Evolutionary conservation across 2,797 vertebrate genomes (phyloP).

Genomic region (Acanthis flammea): DNA sequence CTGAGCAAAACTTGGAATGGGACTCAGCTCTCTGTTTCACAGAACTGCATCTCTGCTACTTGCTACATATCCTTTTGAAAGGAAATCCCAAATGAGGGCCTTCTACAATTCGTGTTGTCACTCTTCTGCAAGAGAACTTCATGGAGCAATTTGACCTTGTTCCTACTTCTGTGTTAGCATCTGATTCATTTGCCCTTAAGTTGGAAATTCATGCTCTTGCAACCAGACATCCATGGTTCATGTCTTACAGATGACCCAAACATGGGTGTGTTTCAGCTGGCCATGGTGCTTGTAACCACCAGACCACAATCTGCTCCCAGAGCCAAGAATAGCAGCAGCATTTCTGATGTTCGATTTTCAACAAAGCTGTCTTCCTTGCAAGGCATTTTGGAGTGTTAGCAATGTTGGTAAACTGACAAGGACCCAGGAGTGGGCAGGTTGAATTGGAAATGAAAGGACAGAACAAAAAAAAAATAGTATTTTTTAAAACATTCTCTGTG

Average conservation of each 20-base stretch:
- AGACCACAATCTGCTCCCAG: slow-evolving; percentile 48
- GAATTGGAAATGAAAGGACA: neutral
- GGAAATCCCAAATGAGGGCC: slow-evolving; percentile 51
- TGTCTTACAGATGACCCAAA: slow-evolving; percentile 58
- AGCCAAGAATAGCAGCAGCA: slow-evolving; percentile 59
- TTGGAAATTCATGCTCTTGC: slow-evolving; percentile 37
- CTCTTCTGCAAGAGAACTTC: neutral
- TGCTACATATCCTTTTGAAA: neutral
- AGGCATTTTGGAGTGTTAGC: neutral
- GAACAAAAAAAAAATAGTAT: neutral
- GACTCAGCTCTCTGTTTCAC: neutral
- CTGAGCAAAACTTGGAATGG: neutral
- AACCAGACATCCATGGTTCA: slow-evolving; percentile 45
- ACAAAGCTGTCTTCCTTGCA: neutral
- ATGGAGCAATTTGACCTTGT: slow-evolving; percentile 33
- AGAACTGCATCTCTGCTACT: neutral
- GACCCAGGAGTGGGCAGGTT: neutral
- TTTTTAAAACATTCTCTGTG: neutral
- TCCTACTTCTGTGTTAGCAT: slow-evolving; percentile 19
- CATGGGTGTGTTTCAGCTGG: slow-evolving; percentile 66
- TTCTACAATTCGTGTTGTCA: slow-evolving; percentile 17
- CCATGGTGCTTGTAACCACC: slow-evolving; percentile 40
- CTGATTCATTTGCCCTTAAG: slow-evolving; percentile 23
- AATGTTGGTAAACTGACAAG: neutral
- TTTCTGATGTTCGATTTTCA: slow-evolving; percentile 33